These are phyloP conservation scores for Peromyscus leucopus DNA, from an alignment of 2,113 vertebrate genomes.

Conservation along the genomic window DNA sequence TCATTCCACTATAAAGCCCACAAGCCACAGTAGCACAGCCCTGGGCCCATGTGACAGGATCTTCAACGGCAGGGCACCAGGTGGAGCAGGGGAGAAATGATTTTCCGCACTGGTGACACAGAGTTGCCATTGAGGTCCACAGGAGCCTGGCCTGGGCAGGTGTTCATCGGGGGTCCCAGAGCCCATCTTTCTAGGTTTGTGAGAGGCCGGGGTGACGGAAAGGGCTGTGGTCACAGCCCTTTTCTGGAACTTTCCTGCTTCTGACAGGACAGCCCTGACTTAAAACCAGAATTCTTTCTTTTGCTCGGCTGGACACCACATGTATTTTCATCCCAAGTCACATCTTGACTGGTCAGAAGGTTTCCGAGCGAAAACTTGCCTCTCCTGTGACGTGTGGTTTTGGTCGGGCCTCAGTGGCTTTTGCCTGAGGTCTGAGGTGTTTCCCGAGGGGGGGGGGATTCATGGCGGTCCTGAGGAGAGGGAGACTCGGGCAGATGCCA, in stretches of 20 bases:
- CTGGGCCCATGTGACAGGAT: not conserved
- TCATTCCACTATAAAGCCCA: not conserved
- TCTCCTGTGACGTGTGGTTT: slow-evolving; percentile 44
- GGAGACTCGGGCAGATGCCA: not conserved
- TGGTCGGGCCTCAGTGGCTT: not conserved
- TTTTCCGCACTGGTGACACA: not conserved
- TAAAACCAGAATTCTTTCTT: slow-evolving; percentile 75
- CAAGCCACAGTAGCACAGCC: not conserved
- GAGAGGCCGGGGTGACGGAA: not conserved
- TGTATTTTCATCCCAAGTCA: slow-evolving; percentile 73
- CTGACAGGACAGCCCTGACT: slow-evolving; percentile 58
- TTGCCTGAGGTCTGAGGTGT: not conserved
- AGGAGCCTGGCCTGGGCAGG: not conserved
- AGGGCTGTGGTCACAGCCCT: not conserved
- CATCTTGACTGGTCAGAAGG: not conserved
- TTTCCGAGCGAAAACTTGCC: slow-evolving; percentile 59
- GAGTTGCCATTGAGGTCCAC: not conserved
- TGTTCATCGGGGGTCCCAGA: not conserved
- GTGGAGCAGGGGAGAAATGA: not conserved
- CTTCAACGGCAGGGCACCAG: not conserved
- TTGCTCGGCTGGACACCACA: slow-evolving; percentile 58
- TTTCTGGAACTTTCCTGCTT: slow-evolving; percentile 65
- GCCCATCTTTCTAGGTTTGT: not conserved
- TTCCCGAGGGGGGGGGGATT: not conserved
- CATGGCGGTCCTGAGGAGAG: not conserved